Evolutionary conservation across 2,113 vertebrate genomes (phyloP), one percentile per base, ranked within the genome.

Genomic region (Boulengeromyrus knoepffleri): DNA sequence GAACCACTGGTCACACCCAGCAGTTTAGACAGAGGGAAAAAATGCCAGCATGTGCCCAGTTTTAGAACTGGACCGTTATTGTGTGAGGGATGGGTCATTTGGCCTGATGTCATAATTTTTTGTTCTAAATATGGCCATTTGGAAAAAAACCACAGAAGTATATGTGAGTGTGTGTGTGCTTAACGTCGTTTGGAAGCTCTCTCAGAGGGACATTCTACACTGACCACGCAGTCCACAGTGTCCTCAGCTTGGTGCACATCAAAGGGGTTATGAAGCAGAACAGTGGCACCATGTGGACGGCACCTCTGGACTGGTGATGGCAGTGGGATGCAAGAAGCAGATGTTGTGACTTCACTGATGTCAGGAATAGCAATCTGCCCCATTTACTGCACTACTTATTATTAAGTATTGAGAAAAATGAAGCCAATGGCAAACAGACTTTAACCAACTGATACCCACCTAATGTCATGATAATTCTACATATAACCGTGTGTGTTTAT

Each of bases 1-100:
- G 21, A 92, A 89, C 91, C 89, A 88, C 45, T 9, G 39, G 49
- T 90, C 90, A 88, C 66, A 49, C n/a, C 89, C 88, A 62, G 89
- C 89, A 45, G 52, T 85, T 85, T 5, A 21, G 9, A 8, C 36
- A 39, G 70, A 27, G 3, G 45, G 45, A 77, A 89, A 50, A 50
- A 36, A 21, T 50, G n/a, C 15, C 66, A 31, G 8, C 15, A 52
- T 56, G 70, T 50, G 31, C 17, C 74, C 62, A 74, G 58, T 88
- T 88, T 36, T 74, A 49, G 88, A 74, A 47, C 88, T 88, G 88
- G 74, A 74, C 62, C 8, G 10, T 70, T 74, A 88, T 36, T 88
- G 45, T 74, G 42, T 50, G 88, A 49, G 88, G 45, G 21, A 36
- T 15, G 17, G 62, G 45, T 49, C 45, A 31, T 8, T 12, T 47